phyloP scores from a whole-genome alignment of 2,797 vertebrate genomes.

The Euthynnus affinis region DNA sequence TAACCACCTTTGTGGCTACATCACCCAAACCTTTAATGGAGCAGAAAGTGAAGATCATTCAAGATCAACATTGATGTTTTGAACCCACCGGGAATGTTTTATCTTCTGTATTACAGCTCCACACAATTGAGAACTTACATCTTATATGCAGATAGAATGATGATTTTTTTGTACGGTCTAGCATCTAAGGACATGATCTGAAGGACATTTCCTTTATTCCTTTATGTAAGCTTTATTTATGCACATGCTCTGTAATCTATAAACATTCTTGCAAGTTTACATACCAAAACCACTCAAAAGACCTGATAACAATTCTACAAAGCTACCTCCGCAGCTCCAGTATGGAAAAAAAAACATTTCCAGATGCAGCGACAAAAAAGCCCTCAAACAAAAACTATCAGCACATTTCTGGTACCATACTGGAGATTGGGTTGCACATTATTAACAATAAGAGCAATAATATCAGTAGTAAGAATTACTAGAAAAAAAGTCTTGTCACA shows the following conservation, averaged over 20 bases:
- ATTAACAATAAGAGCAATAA: not conserved
- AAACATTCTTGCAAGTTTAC: slow-evolving; percentile 3
- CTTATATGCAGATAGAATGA: not conserved
- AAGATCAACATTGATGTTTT: slow-evolving; percentile 7
- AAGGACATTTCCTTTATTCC: not conserved
- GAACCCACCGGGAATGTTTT: not conserved
- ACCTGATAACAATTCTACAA: slow-evolving; percentile 9
- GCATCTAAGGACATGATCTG: not conserved
- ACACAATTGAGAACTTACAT: not conserved
- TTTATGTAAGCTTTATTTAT: not conserved
- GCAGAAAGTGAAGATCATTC: slow-evolving; percentile 3
- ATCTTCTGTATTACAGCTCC: not conserved
- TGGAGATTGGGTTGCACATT: not conserved
- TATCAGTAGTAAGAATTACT: not conserved
- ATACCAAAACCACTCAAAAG: slow-evolving; percentile 4
- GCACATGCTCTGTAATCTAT: not conserved
- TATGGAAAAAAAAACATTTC: not conserved
- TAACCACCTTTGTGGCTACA: not conserved
- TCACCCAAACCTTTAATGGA: not conserved
- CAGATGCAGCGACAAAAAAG: not conserved
- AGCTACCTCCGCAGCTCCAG: not conserved
- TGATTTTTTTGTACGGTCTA: not conserved
- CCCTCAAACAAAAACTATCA: not conserved
- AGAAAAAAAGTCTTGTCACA: not conserved
- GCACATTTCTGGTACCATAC: not conserved